Evolutionary conservation across 30 jellyfish, hydroid and myxozoan species (phyloP).

Genomic region (Cassiopea andromeda): DNA sequence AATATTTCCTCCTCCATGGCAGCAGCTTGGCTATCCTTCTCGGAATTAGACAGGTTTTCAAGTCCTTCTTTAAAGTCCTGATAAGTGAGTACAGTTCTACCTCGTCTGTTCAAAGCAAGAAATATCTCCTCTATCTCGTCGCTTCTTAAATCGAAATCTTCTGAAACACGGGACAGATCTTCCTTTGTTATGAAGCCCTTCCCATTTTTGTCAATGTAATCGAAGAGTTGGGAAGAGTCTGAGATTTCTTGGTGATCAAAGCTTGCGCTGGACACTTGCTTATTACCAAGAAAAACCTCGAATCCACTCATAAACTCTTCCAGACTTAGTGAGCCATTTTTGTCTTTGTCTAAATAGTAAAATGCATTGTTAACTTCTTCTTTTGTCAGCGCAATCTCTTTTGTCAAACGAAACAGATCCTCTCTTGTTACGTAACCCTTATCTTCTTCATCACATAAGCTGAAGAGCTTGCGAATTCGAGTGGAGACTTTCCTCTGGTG

Average conservation of each 20-base stretch:
- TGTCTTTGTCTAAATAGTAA: conserved; percentile 79
- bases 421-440: conserved; percentile 83
- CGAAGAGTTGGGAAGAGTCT: conserved; percentile 76
- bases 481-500: conserved; percentile 42
- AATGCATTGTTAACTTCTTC: conserved; percentile 87
- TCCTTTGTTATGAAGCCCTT: conserved; percentile 78
- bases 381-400: conserved; percentile 79
- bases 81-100: conserved; percentile 50
- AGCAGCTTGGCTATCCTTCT: conserved; percentile 18
- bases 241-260: conserved; percentile 57
- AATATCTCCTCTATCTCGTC: conserved; percentile 70
- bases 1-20: conserved; percentile 57
- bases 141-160: conserved; percentile 35
- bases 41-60: conserved; percentile 22
- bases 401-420: conserved; percentile 65
- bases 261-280: conserved; percentile 62
- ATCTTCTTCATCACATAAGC: conserved; percentile 75
- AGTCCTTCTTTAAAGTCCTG: conserved; percentile 61
- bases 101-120: conserved; percentile 37
- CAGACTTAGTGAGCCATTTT: conserved; percentile 73
- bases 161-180: conserved; percentile 65
- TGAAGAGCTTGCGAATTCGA: conserved; percentile 57
- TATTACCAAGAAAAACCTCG: conserved; percentile 82
- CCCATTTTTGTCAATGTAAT: conserved; percentile 71
- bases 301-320: conserved; percentile 90